These are phyloP conservation scores for Lissonota sp. DNA, from an alignment of 2,888 invertebrate species.

Conservation along the genomic window DNA sequence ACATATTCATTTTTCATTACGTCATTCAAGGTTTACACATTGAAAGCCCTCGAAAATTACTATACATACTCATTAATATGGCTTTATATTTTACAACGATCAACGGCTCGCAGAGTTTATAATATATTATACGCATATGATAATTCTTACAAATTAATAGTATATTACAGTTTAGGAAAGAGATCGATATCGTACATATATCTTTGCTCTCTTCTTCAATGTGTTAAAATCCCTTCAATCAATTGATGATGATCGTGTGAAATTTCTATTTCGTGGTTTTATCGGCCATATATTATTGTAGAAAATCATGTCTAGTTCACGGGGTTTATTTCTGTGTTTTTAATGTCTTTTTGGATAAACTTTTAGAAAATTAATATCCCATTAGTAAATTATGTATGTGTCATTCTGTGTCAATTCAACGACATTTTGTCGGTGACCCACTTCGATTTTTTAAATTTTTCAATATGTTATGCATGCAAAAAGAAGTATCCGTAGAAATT, in stretches of 20 bases:
- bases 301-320: constrained; percentile 5
- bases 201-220: neutral
- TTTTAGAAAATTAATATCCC: constrained; percentile 35
- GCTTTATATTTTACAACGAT: constrained; percentile 50
- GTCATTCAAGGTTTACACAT: constrained; percentile 30
- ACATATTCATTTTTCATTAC: constrained; percentile 13
- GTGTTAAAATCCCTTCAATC: constrained; percentile 9
- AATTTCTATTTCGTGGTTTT: constrained; percentile 8
- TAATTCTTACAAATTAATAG: constrained; percentile 38
- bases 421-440: neutral
- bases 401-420: neutral
- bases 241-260: constrained; percentile 9
- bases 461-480: no score
- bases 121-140: neutral
- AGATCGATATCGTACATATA: constrained; percentile 10
- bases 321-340: neutral
- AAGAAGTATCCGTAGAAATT: no score
- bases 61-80: constrained; percentile 56
- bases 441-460: no score
- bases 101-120: constrained; percentile 46
- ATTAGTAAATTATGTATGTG: neutral
- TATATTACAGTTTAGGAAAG: constrained; percentile 50
- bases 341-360: constrained; percentile 13
- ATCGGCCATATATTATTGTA: neutral
- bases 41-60: constrained; percentile 32